These are phyloP conservation scores for Calameuta idolon DNA, from an alignment of 2,888 invertebrate genomes.

Conservation along the genomic window DNA sequence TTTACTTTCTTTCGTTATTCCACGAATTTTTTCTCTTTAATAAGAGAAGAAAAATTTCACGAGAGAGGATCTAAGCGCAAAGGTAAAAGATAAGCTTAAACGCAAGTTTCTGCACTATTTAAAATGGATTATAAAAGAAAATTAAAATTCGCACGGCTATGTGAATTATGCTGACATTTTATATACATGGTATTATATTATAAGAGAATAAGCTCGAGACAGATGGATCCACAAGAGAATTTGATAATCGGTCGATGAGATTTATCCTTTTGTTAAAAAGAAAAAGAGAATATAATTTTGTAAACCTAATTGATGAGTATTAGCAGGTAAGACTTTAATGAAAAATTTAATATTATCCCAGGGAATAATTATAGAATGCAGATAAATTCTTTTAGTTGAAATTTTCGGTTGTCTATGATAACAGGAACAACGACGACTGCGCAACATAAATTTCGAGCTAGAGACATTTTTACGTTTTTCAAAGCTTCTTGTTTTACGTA, in stretches of 20 bases:
- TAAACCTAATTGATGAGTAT: not conserved
- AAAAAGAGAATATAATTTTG: not conserved
- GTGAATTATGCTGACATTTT: not conserved
- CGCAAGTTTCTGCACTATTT: not conserved
- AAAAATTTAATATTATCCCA: not conserved
- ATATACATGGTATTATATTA: not conserved
- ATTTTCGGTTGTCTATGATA: not conserved
- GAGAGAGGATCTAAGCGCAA: not conserved
- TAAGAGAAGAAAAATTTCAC: not conserved
- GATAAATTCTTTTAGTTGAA: not conserved
- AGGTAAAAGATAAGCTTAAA: not conserved
- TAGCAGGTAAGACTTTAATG: not conserved
- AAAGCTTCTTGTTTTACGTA: not conserved
- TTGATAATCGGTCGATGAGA: not conserved
- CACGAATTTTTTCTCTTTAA: not conserved
- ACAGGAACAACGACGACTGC: not conserved
- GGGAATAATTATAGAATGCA: not conserved
- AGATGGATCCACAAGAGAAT: not conserved
- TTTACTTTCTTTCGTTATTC: not conserved
- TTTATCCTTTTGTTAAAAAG: not conserved
- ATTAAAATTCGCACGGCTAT: not conserved
- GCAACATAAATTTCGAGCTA: not conserved
- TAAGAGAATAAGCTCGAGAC: not conserved
- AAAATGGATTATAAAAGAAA: not conserved
- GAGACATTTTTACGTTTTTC: not conserved